Percentiles rank a stretch among this genome's conserved stretches.
Evolutionary conservation across 2,888 invertebrate genomes (phyloP).

Genomic region (Chaitophorus viminalis): DNA sequence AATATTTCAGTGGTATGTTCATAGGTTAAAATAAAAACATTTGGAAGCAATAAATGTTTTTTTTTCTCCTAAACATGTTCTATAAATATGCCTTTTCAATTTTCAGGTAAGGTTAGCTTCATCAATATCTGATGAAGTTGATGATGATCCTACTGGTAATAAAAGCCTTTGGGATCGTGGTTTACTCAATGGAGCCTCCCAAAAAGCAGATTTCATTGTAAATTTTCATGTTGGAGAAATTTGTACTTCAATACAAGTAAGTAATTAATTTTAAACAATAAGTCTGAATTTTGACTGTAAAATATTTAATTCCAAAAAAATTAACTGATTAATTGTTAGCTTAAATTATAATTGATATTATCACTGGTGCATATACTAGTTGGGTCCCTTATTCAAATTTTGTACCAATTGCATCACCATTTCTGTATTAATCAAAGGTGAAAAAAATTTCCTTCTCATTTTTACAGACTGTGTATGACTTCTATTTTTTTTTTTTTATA

Average conservation of each 20-base stretch:
- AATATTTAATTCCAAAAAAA: no score
- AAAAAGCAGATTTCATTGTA: constrained; percentile 92
- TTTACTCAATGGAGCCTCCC: constrained; percentile 94
- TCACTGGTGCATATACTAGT: no score
- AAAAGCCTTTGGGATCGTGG: constrained; percentile 96
- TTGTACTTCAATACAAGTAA: constrained; percentile 86
- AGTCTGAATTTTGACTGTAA: no score
- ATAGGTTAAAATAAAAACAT: background rate
- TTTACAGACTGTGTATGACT: no score
- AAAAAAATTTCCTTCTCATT: no score
- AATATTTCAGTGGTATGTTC: constrained; percentile 85
- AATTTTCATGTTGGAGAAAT: constrained; percentile 97
- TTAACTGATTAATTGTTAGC: no score
- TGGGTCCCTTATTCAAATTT: no score
- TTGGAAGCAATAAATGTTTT: background rate
- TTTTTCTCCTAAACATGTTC: background rate
- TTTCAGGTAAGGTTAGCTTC: constrained; percentile 79
- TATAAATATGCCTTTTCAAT: constrained; percentile 5
- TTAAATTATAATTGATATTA: no score
- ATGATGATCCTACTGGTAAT: constrained; percentile 99
- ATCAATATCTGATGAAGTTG: constrained; percentile 95
- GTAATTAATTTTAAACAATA: no score
- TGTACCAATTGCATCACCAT: no score
- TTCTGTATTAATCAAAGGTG: no score
- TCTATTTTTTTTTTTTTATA: no score